A percentile compares a stretch with the other conserved stretches of the same genome.
Conservation (phyloP, 2,888 invertebrate species). For the Lathronympha strigana region DNA sequence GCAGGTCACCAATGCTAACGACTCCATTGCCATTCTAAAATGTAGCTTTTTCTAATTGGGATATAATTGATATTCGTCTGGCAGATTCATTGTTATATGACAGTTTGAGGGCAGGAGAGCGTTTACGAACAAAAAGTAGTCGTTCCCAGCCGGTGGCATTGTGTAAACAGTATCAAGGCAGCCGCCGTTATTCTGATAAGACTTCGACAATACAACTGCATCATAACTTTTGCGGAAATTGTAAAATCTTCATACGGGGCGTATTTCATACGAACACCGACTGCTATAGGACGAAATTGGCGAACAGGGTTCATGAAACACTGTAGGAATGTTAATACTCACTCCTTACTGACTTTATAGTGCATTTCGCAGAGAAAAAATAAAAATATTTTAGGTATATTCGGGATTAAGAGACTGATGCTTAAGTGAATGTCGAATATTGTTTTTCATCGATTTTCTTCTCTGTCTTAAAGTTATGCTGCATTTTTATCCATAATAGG, state of each 20-base stretch:
- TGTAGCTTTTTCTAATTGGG: slow-evolving; percentile 6
- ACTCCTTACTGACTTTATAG: too few species aligned
- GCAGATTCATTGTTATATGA: slow-evolving; percentile 17
- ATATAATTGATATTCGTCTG: slow-evolving; percentile 22
- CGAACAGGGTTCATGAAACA: too few species aligned
- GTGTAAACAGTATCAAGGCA: slow-evolving; percentile 53
- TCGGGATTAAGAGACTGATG: too few species aligned
- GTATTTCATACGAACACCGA: too few species aligned
- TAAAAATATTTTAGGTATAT: too few species aligned
- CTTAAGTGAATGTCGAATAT: not conserved
- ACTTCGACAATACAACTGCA: slow-evolving; percentile 43
- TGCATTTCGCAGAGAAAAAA: too few species aligned
- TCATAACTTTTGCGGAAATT: not conserved
- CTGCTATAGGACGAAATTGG: too few species aligned
- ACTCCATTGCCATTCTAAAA: not conserved
- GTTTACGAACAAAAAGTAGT: slow-evolving; percentile 41
- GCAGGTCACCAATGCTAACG: slow-evolving; percentile 24
- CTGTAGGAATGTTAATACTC: too few species aligned
- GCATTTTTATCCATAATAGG: slow-evolving; percentile 15
- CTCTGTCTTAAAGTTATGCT: slow-evolving; percentile 19
- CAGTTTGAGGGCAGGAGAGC: slow-evolving; percentile 20
- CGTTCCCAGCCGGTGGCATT: slow-evolving; percentile 47
- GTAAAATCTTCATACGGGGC: not conserved
- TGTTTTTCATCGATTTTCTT: not conserved
- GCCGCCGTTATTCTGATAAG: slow-evolving; percentile 48